A percentile compares a stretch with the other conserved stretches of the same genome.
These are phyloP conservation scores for Callorhinus ursinus DNA, from an alignment of 2,113 vertebrate species.

Conservation along the genomic window DNA sequence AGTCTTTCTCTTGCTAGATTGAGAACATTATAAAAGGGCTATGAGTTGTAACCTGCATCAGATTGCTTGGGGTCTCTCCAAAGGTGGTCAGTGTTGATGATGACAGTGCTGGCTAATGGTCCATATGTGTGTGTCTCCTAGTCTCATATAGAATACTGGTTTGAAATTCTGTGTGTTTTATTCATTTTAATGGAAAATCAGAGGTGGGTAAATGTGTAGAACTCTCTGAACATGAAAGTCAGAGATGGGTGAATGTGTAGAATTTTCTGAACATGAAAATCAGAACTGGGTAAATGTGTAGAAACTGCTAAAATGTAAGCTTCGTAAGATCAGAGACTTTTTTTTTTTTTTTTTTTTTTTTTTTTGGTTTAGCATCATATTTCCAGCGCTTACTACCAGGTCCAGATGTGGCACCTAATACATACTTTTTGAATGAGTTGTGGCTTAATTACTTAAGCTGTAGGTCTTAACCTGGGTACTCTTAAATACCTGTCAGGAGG, in stretches of 20 bases:
- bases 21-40: neutral
- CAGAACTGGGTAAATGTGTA: neutral
- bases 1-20: neutral
- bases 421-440: neutral
- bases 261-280: neutral
- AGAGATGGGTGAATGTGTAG: neutral
- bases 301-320: neutral
- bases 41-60: neutral
- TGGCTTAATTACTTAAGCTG: neutral
- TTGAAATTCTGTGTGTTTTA: neutral
- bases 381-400: neutral
- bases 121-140: neutral
- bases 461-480: neutral
- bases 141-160: neutral
- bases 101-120: neutral
- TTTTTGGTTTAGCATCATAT: neutral
- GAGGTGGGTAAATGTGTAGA: neutral
- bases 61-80: neutral
- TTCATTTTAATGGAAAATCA: conserved; percentile 21
- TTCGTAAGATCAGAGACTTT: neutral
- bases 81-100: neutral
- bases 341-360: neutral
- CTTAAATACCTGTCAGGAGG: neutral
- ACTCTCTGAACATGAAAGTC: neutral
- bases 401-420: neutral